These are phyloP conservation scores for Gonocerus acuteangulatus DNA, from an alignment of 2,888 invertebrate species.

Conservation along the genomic window DNA sequence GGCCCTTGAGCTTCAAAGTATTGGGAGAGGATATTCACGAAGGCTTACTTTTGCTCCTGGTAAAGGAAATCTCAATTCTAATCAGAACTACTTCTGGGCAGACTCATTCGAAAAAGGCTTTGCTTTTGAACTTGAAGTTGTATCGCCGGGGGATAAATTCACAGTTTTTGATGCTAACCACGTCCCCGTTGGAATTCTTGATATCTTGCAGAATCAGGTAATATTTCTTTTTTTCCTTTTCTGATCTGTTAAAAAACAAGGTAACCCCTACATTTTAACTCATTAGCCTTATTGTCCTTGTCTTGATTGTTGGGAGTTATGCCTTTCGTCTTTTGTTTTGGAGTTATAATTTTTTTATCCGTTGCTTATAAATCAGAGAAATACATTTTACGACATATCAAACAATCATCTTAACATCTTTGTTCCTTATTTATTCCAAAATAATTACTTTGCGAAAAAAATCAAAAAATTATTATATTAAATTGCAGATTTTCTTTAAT, in stretches of 20 bases:
- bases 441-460: too few relatives aligned
- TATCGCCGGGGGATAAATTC: conserved; percentile 62
- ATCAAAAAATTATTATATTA: too few relatives aligned
- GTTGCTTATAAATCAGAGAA: too few relatives aligned
- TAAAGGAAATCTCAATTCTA: conserved; percentile 52
- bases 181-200: conserved; percentile 58
- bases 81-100: conserved; percentile 69
- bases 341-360: too few relatives aligned
- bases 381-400: too few relatives aligned
- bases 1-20: conserved; percentile 57
- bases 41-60: conserved; percentile 62
- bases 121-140: conserved; percentile 61
- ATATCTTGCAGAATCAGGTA: conserved; percentile 60
- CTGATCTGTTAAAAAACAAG: conserved; percentile 16
- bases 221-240: conserved; percentile 33
- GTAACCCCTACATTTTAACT: conserved; percentile 13
- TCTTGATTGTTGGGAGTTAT: not conserved
- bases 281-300: conserved; percentile 10
- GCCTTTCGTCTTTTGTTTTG: conserved; percentile 6
- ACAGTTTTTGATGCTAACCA: conserved; percentile 61
- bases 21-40: conserved; percentile 66
- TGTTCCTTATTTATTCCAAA: too few relatives aligned
- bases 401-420: too few relatives aligned
- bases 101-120: conserved; percentile 67
- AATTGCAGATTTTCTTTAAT: conserved; percentile 4